Evolutionary conservation across 2,113 vertebrate genomes (phyloP).

Genomic region (Megaceryle maxima): DNA sequence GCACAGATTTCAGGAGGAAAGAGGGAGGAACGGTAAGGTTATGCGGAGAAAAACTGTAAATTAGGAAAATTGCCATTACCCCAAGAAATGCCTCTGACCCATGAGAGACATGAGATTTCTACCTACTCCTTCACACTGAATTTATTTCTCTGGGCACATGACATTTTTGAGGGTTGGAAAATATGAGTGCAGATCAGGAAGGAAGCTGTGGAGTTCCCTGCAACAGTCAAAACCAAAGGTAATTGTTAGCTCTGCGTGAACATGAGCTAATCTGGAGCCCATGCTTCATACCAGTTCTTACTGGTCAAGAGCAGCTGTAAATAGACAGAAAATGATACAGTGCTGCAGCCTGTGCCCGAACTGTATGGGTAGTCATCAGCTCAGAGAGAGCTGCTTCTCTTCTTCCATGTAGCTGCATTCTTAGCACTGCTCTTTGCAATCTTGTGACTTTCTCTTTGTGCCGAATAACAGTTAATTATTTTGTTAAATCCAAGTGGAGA

Average conservation of each 20-base stretch:
- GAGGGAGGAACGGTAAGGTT: not conserved
- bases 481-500: slow-evolving; percentile 24
- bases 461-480: slow-evolving; percentile 16
- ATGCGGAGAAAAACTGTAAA: not conserved
- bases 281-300: not conserved
- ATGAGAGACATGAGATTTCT: not conserved
- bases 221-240: slow-evolving; percentile 14
- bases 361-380: not conserved
- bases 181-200: not conserved
- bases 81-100: not conserved
- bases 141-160: not conserved
- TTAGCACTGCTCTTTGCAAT: not conserved
- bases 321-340: slow-evolving; percentile 13
- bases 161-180: slow-evolving; percentile 38
- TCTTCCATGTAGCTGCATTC: not conserved
- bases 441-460: slow-evolving; percentile 49
- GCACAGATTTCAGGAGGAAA: not conserved
- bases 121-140: not conserved
- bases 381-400: slow-evolving; percentile 9
- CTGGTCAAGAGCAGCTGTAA: slow-evolving; percentile 15
- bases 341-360: not conserved
- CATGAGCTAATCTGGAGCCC: not conserved
- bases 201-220: not conserved
- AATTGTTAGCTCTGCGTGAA: slow-evolving; percentile 27
- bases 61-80: not conserved